phyloP scores from a whole-genome alignment of 2,888 invertebrate species.

The Lycocerus yunnanus region DNA sequence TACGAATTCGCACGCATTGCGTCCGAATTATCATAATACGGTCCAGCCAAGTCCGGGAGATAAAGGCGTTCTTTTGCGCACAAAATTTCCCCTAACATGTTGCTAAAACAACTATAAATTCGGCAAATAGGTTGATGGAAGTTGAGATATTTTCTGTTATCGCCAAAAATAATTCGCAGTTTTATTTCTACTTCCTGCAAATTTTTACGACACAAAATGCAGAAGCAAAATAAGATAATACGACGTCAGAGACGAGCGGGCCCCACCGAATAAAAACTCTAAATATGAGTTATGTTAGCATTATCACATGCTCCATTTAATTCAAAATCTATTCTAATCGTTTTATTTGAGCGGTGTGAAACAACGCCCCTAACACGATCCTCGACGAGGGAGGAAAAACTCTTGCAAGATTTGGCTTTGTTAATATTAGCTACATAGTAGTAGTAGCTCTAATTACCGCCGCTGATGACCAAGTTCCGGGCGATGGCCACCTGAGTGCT shows the following conservation, averaged over 20 bases:
- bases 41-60: constrained; percentile 26
- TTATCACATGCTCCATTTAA: constrained; percentile 57
- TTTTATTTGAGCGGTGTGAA: constrained; percentile 41
- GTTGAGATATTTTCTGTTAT: constrained; percentile 28
- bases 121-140: constrained; percentile 30
- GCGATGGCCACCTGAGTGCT: constrained; percentile 45
- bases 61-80: constrained; percentile 10
- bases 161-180: constrained; percentile 29
- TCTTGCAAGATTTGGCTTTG: neutral
- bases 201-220: constrained; percentile 36
- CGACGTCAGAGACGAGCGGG: constrained; percentile 28
- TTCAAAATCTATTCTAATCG: constrained; percentile 55
- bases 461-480: constrained; percentile 30
- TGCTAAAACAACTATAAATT: constrained; percentile 25
- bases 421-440: too few relatives aligned
- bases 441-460: constrained; percentile 35
- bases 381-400: neutral
- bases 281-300: constrained; percentile 56
- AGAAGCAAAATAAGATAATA: constrained; percentile 30
- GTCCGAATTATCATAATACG: constrained; percentile 54
- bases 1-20: constrained; percentile 52
- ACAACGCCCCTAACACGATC: constrained; percentile 29
- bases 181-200: constrained; percentile 28
- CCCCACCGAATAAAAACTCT: constrained; percentile 46
- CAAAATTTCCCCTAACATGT: constrained; percentile 18